phyloP scores from a whole-genome alignment of 2,113 vertebrate species.

The Corydoras sp. region DNA sequence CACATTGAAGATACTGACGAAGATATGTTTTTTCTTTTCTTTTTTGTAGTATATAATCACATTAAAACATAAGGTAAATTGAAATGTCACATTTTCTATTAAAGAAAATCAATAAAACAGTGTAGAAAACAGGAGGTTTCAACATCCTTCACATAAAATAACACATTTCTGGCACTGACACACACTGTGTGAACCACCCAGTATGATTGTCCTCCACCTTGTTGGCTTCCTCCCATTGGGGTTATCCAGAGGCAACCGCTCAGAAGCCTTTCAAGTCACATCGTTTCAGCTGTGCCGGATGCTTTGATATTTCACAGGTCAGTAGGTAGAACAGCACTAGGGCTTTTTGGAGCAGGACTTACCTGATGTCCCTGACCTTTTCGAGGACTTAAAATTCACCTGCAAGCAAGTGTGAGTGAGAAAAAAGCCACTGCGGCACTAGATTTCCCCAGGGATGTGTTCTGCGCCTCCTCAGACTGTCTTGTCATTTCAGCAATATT shows the following conservation, averaged over 20 bases:
- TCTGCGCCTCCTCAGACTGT: constrained; percentile 17
- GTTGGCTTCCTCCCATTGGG: constrained; percentile 31
- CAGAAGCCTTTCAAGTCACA: constrained; percentile 68
- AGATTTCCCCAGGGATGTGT: constrained; percentile 29
- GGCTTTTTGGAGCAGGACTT: constrained; percentile 53
- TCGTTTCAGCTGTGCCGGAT: constrained; percentile 62
- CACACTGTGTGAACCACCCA: constrained; percentile 12
- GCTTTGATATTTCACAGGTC: constrained; percentile 70
- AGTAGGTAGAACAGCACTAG: constrained; percentile 57
- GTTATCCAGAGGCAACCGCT: constrained; percentile 55
- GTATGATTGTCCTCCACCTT: constrained; percentile 4
- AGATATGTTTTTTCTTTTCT: too few relatives aligned
- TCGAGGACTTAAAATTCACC: constrained; percentile 57
- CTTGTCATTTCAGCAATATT: constrained; percentile 11
- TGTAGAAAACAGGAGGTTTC: too few relatives aligned
- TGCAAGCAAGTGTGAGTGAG: constrained; percentile 35
- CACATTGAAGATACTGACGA: too few relatives aligned
- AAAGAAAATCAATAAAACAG: too few relatives aligned
- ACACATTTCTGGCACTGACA: background rate
- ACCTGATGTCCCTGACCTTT: constrained; percentile 66
- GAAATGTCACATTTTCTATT: too few relatives aligned
- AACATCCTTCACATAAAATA: background rate
- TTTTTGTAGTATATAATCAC: too few relatives aligned
- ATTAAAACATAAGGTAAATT: too few relatives aligned
- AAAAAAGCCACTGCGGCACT: constrained; percentile 13